Evolutionary conservation across 2,113 vertebrate genomes (phyloP).

Genomic region (Petroica traversi): DNA sequence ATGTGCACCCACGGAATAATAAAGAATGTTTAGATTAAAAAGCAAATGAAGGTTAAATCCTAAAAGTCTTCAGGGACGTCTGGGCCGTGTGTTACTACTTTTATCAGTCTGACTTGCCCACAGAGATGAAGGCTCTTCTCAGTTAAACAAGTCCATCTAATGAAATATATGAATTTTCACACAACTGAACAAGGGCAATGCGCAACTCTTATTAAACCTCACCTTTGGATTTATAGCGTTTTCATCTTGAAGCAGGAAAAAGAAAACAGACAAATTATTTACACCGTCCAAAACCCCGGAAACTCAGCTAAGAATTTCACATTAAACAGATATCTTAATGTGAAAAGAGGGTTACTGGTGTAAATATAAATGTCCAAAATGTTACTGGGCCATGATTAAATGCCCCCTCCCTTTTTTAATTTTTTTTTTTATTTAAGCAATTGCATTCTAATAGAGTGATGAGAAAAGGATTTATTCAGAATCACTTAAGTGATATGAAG

Average conservation of each 20-base stretch:
- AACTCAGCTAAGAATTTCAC: neutral
- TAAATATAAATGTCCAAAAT: neutral
- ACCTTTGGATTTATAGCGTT: neutral
- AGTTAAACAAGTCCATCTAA: neutral
- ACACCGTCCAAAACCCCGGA: neutral
- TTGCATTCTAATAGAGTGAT: neutral
- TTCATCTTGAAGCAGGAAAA: neutral
- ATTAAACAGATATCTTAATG: neutral
- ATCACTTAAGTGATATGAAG: neutral
- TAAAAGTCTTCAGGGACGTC: neutral
- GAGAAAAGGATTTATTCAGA: neutral
- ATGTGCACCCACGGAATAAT: neutral
- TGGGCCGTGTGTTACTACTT: neutral
- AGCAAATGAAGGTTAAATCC: conserved; percentile 53
- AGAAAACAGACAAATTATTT: neutral
- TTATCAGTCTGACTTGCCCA: neutral
- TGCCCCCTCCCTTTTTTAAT: neutral
- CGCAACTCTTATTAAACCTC: neutral
- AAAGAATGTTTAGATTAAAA: conserved; percentile 41
- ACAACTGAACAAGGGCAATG: neutral
- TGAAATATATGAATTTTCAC: neutral
- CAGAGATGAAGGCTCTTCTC: neutral
- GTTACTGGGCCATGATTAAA: neutral
- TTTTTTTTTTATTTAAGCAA: neutral
- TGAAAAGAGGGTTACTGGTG: neutral